These are phyloP conservation scores for Capitella teleta DNA, from an alignment of 1,140 invertebrate species.

Conservation along the genomic window DNA sequence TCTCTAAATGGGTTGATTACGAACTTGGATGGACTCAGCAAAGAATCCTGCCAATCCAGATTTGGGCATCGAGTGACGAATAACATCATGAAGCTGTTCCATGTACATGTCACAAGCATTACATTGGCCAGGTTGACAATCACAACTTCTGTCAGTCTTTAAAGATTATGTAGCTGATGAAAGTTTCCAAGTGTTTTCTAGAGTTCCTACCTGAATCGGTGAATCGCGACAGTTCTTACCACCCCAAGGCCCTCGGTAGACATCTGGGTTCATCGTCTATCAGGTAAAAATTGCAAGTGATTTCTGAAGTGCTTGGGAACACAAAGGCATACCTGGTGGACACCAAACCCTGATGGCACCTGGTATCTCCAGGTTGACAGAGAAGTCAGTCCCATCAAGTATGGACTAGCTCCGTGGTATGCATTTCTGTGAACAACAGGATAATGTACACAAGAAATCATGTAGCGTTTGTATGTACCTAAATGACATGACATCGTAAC, in stretches of 20 bases:
- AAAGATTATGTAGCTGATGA: not conserved
- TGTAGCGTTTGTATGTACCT: not conserved
- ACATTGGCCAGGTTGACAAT: slow-evolving; percentile 55
- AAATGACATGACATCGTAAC: slow-evolving; percentile 73
- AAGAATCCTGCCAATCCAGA: slow-evolving; percentile 74
- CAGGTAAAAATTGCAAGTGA: not conserved
- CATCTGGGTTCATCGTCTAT: slow-evolving; percentile 78
- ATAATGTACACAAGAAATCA: not conserved
- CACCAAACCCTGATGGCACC: slow-evolving; percentile 60
- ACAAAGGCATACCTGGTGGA: slow-evolving; percentile 60
- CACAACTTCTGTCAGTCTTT: slow-evolving; percentile 50
- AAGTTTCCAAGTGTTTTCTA: not conserved
- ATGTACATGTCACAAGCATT: slow-evolving; percentile 65
- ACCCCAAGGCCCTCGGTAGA: slow-evolving; percentile 78
- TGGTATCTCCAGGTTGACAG: slow-evolving; percentile 67
- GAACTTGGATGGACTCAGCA: slow-evolving; percentile 83
- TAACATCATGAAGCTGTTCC: slow-evolving; percentile 64
- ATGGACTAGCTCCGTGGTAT: slow-evolving; percentile 52
- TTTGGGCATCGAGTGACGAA: slow-evolving; percentile 63
- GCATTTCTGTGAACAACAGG: not conserved
- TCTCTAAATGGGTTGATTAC: not conserved
- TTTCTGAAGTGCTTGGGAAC: slow-evolving; percentile 19
- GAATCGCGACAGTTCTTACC: slow-evolving; percentile 77
- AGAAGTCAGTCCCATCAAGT: slow-evolving; percentile 70
- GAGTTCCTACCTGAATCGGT: slow-evolving; percentile 54